Base-by-base conservation (phyloP, 2,113 vertebrate genomes). In the western clawed frog (Xenopus tropicalis) region DNA sequence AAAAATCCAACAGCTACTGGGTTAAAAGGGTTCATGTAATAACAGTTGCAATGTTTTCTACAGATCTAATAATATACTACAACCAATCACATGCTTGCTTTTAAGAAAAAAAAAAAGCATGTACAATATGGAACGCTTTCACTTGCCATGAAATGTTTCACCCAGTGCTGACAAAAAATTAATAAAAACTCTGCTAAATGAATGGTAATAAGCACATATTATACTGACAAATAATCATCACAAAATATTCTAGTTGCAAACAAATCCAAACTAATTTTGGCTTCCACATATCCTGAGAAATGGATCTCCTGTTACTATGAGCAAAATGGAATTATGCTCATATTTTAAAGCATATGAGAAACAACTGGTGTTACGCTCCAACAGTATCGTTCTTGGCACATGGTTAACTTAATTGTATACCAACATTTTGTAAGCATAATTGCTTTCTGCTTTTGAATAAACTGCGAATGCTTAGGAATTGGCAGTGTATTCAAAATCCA, bases 261-360 rank as follows among this genome's bases (percentile, higher is more conserved):
- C 52, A 69, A 69, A 69, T 69, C 29, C 13, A 21, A 37, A 63
- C 58, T 75, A 75, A 62, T 74, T 76, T 57, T 69, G 66, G 14
- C 72, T 69, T 52, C 7, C 17, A 56, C 25, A 48, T 43, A 42
- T 16, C 59, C n/a, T n/a, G 43, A 7, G 42, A 66, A 43, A 58
- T 58, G 48, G 52, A 74, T 74, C 54, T 61, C 42, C 58, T 16
- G 43, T 43, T 56, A 37, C 22, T n/a, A 23, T 72, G 51, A 14
- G 42, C 21, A 59, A 37, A 3, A 71, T 72, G 77, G 20, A 0
- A 0, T 70, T 58, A 3, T 2, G 0, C 61, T 78, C 59, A 0
- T 62, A 0, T 64, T 73, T 78, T 44, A 79, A 80, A 79, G 54
- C 20, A 56, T 21, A 20, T 73, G 61, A 79, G 42, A 78, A 80